Evolutionary conservation across 2,888 invertebrate genomes (phyloP), one percentile per base, ranked within the genome.

Genomic region (Pasiphila rectangulata): DNA sequence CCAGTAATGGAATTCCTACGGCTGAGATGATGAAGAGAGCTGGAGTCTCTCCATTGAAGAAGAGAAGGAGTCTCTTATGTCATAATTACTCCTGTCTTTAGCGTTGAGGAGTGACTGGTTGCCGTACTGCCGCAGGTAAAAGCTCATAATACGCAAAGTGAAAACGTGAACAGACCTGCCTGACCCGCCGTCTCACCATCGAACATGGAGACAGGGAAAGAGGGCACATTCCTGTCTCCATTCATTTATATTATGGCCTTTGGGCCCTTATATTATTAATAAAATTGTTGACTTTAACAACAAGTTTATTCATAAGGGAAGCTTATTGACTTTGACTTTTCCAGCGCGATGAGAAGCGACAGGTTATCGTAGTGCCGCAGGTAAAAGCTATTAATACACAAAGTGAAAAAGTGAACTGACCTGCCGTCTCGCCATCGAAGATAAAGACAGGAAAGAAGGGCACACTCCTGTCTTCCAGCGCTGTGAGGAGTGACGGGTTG

Each of bases 181-280:
- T n/a, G n/a, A 93, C 94, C 93, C 58, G 93, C 93, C 54, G 92
- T 92, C 72, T 93, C 91, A n/a, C 93, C 94, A 73, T 94, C 94
- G 66, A 94, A 94, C 57, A 94, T 92, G 67, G 93, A 94, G 1
- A 94, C 62, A 0, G 93, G 92, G 59, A 92, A 91, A 61, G 94
- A 81, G 0, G 85, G 83, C n/a, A 47, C 58, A 1, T 24, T 61
- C 35, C 51, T 66, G 36, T 86, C 76, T 44, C 78, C 74, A n/a
- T n/a, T n/a, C n/a, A n/a, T n/a, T n/a, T n/a, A n/a, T n/a, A n/a
- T n/a, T n/a, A n/a, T n/a, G n/a, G n/a, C n/a, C n/a, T n/a, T n/a
- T n/a, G n/a, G n/a, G n/a, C n/a, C n/a, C n/a, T n/a, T n/a, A n/a
- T n/a, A n/a, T n/a, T n/a, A n/a, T n/a, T n/a, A n/a, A n/a, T n/a